Percentiles rank a stretch among this genome's conserved stretches.
These are phyloP conservation scores for Nycticryphes semicollaris DNA, from an alignment of 2,113 vertebrate genomes.

Conservation along the genomic window DNA sequence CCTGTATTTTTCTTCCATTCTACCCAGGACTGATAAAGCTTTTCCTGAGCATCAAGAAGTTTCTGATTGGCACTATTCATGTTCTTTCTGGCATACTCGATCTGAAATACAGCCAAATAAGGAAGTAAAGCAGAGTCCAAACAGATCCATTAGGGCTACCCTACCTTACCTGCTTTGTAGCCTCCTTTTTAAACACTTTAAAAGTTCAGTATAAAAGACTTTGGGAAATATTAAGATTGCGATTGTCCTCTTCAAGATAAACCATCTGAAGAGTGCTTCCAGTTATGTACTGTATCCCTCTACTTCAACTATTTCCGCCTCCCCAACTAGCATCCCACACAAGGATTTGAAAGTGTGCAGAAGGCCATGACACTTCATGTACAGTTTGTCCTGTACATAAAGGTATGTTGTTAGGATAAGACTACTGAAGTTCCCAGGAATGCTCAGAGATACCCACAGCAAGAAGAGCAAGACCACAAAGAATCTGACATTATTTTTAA, in stretches of 20 bases:
- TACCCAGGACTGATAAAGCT: constrained; percentile 76
- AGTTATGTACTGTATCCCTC: not conserved
- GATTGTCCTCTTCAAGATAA: not conserved
- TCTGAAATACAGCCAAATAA: constrained; percentile 75
- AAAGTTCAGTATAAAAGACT: not conserved
- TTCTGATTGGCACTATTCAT: constrained; percentile 84
- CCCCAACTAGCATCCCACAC: not conserved
- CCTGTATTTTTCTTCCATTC: constrained; percentile 80
- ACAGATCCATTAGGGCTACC: not conserved
- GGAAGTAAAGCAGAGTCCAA: not conserved
- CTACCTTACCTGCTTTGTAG: not conserved
- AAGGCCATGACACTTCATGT: not conserved
- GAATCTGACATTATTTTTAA: not conserved
- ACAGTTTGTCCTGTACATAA: not conserved
- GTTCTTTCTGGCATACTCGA: constrained; percentile 87
- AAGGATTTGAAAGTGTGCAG: not conserved
- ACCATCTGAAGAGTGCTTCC: not conserved
- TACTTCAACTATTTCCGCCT: not conserved
- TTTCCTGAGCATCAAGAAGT: constrained; percentile 80
- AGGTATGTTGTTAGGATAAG: not conserved
- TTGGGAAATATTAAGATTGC: accelerated
- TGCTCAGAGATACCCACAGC: not conserved
- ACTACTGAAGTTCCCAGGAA: not conserved
- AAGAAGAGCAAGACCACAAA: not conserved
- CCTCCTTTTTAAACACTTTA: not conserved